Conservation (phyloP, 2,113 vertebrate genomes). For the Scomber scombrus region DNA sequence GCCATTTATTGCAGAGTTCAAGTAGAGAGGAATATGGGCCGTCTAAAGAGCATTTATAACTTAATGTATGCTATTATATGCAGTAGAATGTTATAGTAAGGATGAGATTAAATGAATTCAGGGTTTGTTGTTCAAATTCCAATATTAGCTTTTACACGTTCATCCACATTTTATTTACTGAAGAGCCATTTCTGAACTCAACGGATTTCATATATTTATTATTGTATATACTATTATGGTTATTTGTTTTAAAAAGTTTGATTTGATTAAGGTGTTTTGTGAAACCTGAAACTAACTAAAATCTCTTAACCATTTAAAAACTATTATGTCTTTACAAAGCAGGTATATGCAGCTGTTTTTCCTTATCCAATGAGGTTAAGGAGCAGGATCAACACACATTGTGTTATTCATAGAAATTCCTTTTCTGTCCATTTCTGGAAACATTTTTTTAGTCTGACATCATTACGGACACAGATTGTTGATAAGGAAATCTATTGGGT, state of each 20-base stretch:
- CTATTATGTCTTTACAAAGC: constrained; percentile 78
- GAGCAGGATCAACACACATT: constrained; percentile 67
- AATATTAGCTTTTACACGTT: constrained; percentile 29
- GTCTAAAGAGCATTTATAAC: constrained; percentile 27
- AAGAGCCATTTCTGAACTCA: constrained; percentile 47
- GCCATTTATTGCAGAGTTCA: constrained; percentile 40
- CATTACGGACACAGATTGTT: constrained; percentile 30
- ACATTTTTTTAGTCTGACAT: constrained; percentile 47
- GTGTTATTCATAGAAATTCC: constrained; percentile 63
- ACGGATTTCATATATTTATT: constrained; percentile 63
- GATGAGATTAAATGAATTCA: constrained; percentile 29
- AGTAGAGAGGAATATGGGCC: constrained; percentile 25
- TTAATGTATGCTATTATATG: constrained; percentile 27
- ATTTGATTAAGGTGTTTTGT: constrained; percentile 67
- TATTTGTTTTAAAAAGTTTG: constrained; percentile 56
- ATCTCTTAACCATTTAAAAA: constrained; percentile 78
- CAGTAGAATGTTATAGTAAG: constrained; percentile 30
- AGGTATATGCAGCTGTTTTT: constrained; percentile 64
- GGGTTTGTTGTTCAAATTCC: constrained; percentile 24
- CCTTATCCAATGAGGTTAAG: constrained; percentile 50
- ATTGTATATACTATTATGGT: constrained; percentile 64
- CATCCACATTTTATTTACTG: constrained; percentile 34
- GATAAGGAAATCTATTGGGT: constrained; percentile 49
- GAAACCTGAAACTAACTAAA: constrained; percentile 64
- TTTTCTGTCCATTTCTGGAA: constrained; percentile 55